phyloP scores from a whole-genome alignment of 2,797 vertebrate genomes.

The Clamator glandarius region DNA sequence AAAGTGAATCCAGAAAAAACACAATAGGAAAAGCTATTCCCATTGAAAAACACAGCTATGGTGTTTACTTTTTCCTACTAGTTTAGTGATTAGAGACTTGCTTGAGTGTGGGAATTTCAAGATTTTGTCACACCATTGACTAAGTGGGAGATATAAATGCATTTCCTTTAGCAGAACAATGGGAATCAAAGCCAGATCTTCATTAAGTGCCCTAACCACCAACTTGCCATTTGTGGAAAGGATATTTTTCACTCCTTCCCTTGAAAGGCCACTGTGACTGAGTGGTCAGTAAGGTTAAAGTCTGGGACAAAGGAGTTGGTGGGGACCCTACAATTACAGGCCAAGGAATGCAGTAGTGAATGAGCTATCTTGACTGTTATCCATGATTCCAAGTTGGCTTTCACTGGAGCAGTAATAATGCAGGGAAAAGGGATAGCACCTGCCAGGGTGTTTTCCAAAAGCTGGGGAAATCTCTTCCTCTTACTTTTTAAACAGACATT shows the following conservation, averaged over 20 bases:
- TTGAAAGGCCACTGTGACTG: neutral
- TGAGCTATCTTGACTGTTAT: neutral
- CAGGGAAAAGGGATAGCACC: neutral
- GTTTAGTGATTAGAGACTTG: neutral
- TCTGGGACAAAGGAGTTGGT: neutral
- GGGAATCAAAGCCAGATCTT: neutral
- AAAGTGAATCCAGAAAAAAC: neutral
- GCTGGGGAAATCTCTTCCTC: neutral
- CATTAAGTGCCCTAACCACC: neutral
- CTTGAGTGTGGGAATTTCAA: neutral
- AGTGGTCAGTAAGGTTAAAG: neutral
- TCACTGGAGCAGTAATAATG: neutral
- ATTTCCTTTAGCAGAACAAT: neutral
- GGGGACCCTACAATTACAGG: neutral
- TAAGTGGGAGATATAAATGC: neutral
- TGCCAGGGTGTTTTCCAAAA: neutral
- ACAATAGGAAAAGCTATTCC: neutral
- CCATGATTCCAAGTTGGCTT: neutral
- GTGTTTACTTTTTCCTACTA: neutral
- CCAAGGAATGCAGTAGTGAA: neutral
- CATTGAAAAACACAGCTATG: neutral
- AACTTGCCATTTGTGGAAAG: neutral
- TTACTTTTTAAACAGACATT: neutral
- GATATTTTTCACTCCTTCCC: neutral
- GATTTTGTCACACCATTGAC: neutral